Base-by-base conservation (phyloP, 1,140 invertebrate genomes). In the Xylocopa sonorina region DNA sequence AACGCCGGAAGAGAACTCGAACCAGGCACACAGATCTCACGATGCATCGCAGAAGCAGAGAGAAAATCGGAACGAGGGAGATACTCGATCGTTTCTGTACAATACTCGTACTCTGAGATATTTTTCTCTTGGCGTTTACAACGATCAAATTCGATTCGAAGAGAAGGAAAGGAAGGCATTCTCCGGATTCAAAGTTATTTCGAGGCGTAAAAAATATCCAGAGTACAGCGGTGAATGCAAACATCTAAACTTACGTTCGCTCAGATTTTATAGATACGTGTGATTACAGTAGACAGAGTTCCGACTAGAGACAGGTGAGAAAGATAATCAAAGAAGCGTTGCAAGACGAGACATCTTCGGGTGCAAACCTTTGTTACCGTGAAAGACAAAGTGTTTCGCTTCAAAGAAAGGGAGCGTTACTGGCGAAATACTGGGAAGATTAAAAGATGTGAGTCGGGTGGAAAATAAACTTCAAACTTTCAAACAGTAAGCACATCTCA, bases 11-110 rank as follows among this genome's bases (percentile, higher is more conserved):
- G 63, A 68, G 51, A 69, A 43, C 4, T 64, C 48, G 38, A 63
- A 77, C 63, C 63, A 81, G 78, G 55, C 83, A 69, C 27, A 63
- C 71, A 77, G 64, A 67, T 51, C 32, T 83, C 77, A 72, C 27
- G 79, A 51, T 62, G 71, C 74, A 80, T 57, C 63, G 64, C 55
- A 81, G 6, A 84, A 83, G 77, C 66, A 34, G 55, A 68, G 29
- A 69, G n/a, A 58, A 73, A 43, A 50, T 73, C n/a, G 12, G n/a
- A 29, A 41, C 3, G 21, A 69, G 10, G n/a, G 21, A 32, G 10
- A 16, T 66, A 60, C 18, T 10, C 14, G 32, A 18, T n/a, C 2
- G 12, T 24, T 69, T 68, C 10, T 16, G 18, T 29, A 27, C 29
- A 27, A 46, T 27, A 10, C 27, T 4, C 2, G 14, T n/a, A 41